These are phyloP conservation scores for Drosophila rubida DNA, from an alignment of 2,888 invertebrate species.

Conservation along the genomic window DNA sequence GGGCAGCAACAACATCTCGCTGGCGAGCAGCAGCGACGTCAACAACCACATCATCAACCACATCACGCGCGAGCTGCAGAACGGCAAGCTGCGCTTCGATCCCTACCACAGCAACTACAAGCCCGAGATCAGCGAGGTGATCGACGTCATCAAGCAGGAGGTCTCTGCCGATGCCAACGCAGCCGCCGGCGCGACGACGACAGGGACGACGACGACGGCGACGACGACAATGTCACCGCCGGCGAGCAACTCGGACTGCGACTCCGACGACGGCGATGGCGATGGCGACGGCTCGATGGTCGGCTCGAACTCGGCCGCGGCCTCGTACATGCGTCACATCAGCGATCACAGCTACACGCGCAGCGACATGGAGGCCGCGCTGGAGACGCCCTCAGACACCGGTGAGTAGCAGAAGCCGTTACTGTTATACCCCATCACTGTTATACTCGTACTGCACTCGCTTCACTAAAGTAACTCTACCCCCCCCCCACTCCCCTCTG, in stretches of 20 bases:
- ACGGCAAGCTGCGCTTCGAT: conserved; percentile 74
- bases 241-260: conserved; percentile 58
- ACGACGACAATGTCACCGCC: conserved; percentile 44
- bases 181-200: conserved; percentile 1
- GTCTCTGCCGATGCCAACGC: conserved; percentile 16
- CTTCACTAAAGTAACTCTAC: background rate
- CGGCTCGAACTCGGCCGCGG: conserved; percentile 28
- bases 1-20: conserved; percentile 84
- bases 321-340: conserved; percentile 56
- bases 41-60: conserved; percentile 72
- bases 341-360: conserved; percentile 90
- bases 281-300: conserved; percentile 55
- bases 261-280: conserved; percentile 65
- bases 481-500: background rate
- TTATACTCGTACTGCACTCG: background rate
- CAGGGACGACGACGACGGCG: conserved; percentile 18
- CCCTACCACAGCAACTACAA: conserved; percentile 23
- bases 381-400: conserved; percentile 96
- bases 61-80: conserved; percentile 82
- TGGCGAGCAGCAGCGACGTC: conserved; percentile 65
- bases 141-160: conserved; percentile 77
- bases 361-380: conserved; percentile 87
- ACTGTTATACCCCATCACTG: background rate
- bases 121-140: conserved; percentile 69
- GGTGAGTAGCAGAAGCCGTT: conserved; percentile 87